Evolutionary conservation across 2,888 invertebrate species (phyloP), one percentile per base, ranked within the genome.

Genomic region (Pseudoips prasinana): DNA sequence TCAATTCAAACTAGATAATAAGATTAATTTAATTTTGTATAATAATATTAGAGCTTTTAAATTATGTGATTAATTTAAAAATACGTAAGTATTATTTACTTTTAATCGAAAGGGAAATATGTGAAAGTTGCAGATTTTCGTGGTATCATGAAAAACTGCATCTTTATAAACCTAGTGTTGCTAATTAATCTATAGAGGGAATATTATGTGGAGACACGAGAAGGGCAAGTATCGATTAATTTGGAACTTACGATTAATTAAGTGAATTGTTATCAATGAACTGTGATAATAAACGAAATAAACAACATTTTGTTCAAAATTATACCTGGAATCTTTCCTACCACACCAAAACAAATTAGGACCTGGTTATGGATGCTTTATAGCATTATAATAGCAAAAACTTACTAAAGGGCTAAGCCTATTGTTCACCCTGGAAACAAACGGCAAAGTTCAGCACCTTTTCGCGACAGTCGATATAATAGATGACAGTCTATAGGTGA

Each of bases 211-310:
- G 14, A 14, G 5, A 14, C 14, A 5, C 14, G 14, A 2, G 14
- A 14, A 5, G 14, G 14, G 5, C 5, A 3, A 3, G 34, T 44
- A 42, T 47, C 40, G 29, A 38, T 49, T 31, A 37, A 43, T 42
- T 38, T 39, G 29, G 25, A 20, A 35, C 23, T 27, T 24, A 29
- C 25, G 33, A 32, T 54, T 53, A 40, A 33, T 53, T 54, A 51
- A 46, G 51, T 51, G 43, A 50, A 59, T 52, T 63, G 60, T 65
- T 72, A 64, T 67, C 50, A 52, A 64, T 54, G 48, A 76, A 67
- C 77, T 77, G 77, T 78, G 77, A 75, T 77, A 75, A 70, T 58
- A 66, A 63, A 67, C 56, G 60, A 52, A 66, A 65, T 61, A 64
- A 65, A 45, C 9, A 8, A 29, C 0, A 10, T 11, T 31, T 28